Base-by-base conservation (phyloP, 2,797 vertebrate genomes). In the Botia kubotai region DNA sequence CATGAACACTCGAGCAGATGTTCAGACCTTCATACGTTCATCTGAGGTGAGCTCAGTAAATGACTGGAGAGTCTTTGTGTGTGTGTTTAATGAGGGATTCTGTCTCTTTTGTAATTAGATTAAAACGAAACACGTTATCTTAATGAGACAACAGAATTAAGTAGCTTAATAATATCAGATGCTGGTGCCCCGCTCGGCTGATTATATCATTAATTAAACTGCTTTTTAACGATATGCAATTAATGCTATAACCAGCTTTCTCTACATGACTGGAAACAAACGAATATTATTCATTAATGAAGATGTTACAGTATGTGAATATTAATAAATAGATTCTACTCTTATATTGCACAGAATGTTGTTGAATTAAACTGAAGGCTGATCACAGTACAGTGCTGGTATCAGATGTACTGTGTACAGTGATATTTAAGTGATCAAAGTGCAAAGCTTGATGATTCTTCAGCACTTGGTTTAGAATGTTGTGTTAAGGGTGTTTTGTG, bases 181-280 rank as follows among this genome's bases (percentile, higher is more conserved):
- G 72, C 73, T 65, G 48, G 72, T 68, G 82, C 66, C 72, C 50
- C 80, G 83, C 83, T 78, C 83, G 50, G 48, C 79, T 78, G 83
- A 84, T 84, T 81, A 65, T 78, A 81, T 84, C 83, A 66, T 66
- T 84, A 84, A 84, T 84, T 81, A 84, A 81, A 81, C 83, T 81
- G 79, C 79, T 57, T 78, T 81, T 81, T 81, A 81, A 84, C 58
- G 75, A 81, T 84, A 81, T 81, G 75, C 77, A 83, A 80, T 83
- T 80, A 72, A 83, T 75, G 82, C 73, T 58, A 36, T 16, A 66
- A 81, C 79, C 72, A 81, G 74, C 68, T 81, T 33, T 81, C 33
- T 36, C 36, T 58, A 50, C 67, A 72, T 78, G n/a, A 65, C 58
- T 74, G 63, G 67, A 84, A 78, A 74, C 53, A 70, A 68, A 70